phyloP scores from a whole-genome alignment of 2,113 vertebrate genomes.

The Caracal caracal region DNA sequence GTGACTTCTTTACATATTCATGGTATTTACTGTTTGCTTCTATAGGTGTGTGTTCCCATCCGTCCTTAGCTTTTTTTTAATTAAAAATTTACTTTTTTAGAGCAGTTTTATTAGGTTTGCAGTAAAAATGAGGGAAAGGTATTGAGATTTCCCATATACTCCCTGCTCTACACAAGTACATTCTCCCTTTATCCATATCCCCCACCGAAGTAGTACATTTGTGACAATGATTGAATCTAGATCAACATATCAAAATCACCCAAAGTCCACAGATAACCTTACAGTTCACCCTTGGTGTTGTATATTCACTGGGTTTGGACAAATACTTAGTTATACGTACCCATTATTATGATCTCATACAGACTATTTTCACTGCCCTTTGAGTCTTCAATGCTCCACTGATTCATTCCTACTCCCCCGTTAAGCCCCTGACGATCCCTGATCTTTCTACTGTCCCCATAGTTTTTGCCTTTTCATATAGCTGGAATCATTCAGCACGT shows the following conservation, averaged over 20 bases:
- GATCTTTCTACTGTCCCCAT: not conserved
- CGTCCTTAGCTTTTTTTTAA: not conserved
- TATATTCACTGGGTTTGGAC: not conserved
- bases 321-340: not conserved
- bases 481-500: not conserved
- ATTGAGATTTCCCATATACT: not conserved
- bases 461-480: not conserved
- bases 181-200: not conserved
- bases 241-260: not conserved
- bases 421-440: not conserved
- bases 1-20: not conserved
- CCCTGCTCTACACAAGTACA: not conserved
- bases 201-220: not conserved
- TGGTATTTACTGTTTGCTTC: not conserved
- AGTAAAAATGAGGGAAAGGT: not conserved
- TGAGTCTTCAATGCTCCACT: not conserved
- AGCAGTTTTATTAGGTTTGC: not conserved
- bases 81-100: not conserved
- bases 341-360: not conserved
- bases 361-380: not conserved
- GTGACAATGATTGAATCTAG: not conserved
- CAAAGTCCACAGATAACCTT: not conserved
- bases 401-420: not conserved
- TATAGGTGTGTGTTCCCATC: not conserved
- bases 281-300: not conserved